Evolutionary conservation across 2,888 invertebrate genomes (phyloP), one percentile per base, ranked within the genome.

Genomic region (Scaptomyza reducta): DNA sequence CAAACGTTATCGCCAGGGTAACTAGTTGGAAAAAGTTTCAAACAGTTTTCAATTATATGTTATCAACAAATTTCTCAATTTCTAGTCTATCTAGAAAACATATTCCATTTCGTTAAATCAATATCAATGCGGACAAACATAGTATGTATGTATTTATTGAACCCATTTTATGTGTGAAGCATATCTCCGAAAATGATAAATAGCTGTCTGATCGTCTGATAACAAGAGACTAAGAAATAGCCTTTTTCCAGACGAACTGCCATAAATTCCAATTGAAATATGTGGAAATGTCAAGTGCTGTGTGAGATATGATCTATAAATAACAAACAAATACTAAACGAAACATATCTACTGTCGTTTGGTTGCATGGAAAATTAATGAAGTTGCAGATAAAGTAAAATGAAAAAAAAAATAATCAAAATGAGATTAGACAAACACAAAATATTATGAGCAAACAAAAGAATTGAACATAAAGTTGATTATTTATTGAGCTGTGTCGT

Each of bases 221-320:
- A 60, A 54, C 41, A 10, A 25, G 41, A 33, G 41, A n/a, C 16
- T 41, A 45, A 31, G 18, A 18, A 13, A 7, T n/a, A n/a, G n/a
- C n/a, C n/a, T n/a, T n/a, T n/a, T n/a, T n/a, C n/a, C 16, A 62
- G 50, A 44, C 35, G 11, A 35, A 31, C 44, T 63, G 62, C 35
- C 45, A 47, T 54, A 65, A 65, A 64, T 55, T 44, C 42, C 45
- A 56, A 49, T 56, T 65, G 38, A 65, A 49, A 55, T 47, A 65
- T 66, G 35, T 31, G 33, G 53, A 64, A 54, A 54, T 54, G 65
- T 65, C 63, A 46, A 65, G 54, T 53, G 65, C 13, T 46, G 3
- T n/a, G 29, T 16, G 47, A 64, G 64, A 64, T 64, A 64, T 50
- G 64, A 63, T 44, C 63, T 29, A 51, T 51, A 44, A 63, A 62